phyloP scores from a whole-genome alignment of 1,140 invertebrate genomes.

The Akabosia matsudoensis region DNA sequence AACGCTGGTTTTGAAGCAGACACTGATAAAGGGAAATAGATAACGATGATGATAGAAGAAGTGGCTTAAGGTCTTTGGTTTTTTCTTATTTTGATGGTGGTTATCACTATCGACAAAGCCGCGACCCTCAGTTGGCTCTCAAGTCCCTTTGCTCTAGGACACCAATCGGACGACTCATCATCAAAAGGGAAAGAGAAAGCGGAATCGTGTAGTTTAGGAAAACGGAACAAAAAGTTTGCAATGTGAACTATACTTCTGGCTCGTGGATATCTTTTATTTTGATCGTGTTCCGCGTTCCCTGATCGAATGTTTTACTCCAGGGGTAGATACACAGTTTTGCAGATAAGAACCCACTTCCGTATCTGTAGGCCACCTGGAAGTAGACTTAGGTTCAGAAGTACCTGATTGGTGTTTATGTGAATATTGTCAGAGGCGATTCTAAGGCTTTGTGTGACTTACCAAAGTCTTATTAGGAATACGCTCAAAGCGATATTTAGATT shows the following conservation, averaged over 20 bases:
- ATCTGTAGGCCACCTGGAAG: neutral
- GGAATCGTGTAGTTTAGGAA: neutral
- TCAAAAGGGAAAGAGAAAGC: neutral
- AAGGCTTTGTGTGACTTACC: neutral
- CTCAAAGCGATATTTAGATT: neutral
- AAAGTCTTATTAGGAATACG: neutral
- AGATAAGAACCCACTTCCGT: neutral
- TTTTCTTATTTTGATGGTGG: neutral
- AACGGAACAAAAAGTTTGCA: conserved; percentile 10
- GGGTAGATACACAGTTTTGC: neutral
- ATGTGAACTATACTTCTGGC: neutral
- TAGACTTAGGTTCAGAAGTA: neutral
- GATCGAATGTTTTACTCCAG: neutral
- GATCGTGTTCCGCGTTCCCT: neutral
- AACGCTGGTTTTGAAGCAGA: neutral
- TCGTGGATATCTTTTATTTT: too few relatives aligned
- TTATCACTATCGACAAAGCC: neutral
- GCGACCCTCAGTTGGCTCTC: conserved; percentile 16
- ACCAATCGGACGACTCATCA: neutral
- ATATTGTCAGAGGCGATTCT: too few relatives aligned
- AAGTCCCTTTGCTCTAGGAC: conserved; percentile 4
- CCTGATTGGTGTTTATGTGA: neutral
- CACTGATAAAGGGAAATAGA: neutral
- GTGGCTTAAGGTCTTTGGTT: neutral
- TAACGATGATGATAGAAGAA: conserved; percentile 4